Evolutionary conservation across 2,888 invertebrate species (phyloP).

Genomic region (Clistopyga incitator): DNA sequence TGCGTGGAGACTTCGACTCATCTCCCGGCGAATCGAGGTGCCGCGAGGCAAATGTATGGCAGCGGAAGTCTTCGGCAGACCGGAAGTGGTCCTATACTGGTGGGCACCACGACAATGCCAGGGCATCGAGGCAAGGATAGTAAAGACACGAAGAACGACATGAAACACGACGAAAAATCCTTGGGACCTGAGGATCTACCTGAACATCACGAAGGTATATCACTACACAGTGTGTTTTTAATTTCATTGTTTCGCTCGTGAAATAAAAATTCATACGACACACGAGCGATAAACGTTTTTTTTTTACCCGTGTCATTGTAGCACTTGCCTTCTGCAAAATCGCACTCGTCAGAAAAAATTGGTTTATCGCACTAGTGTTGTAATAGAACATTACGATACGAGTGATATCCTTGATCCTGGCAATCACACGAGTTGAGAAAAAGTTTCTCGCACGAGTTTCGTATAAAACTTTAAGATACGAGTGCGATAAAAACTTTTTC

Average conservation of each 20-base stretch:
- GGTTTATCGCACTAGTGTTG: no score
- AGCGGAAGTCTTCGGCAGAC: slow-evolving; percentile 85
- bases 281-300: no score
- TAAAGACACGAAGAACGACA: slow-evolving; percentile 70
- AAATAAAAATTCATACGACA: no score
- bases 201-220: slow-evolving; percentile 66
- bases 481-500: no score
- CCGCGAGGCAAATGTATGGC: slow-evolving; percentile 86
- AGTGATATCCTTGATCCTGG: no score
- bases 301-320: no score
- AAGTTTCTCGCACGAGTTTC: no score
- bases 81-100: slow-evolving; percentile 82
- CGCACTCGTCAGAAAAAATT: no score
- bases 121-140: slow-evolving; percentile 63
- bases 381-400: no score
- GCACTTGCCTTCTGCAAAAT: no score
- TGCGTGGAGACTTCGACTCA: slow-evolving; percentile 80
- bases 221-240: neutral
- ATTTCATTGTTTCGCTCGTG: neutral
- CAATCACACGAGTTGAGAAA: no score
- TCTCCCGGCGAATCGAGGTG: slow-evolving; percentile 85
- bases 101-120: slow-evolving; percentile 72
- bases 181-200: slow-evolving; percentile 65
- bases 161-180: slow-evolving; percentile 71
- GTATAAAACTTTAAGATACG: no score